Percentiles rank a stretch among this genome's conserved stretches.
phyloP scores from a whole-genome alignment of 2,888 invertebrate genomes.

The Campoplex capitator region DNA sequence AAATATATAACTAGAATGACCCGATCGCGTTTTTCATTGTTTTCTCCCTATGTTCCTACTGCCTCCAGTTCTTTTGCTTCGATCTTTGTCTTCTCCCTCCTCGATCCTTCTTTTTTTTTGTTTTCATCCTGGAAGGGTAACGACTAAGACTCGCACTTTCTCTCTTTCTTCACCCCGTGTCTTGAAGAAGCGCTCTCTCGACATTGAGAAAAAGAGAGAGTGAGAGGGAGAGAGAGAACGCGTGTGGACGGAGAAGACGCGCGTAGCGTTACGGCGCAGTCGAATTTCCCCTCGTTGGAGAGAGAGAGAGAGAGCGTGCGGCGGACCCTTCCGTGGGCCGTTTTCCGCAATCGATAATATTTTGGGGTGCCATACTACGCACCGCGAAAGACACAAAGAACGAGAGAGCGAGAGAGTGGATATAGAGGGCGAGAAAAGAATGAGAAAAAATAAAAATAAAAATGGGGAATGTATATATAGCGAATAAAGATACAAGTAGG shows the following conservation, averaged over 20 bases:
- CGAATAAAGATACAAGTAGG: not conserved
- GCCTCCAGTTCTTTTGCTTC: conserved; percentile 5
- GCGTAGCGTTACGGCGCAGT: conserved; percentile 76
- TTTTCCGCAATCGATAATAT: conserved; percentile 77
- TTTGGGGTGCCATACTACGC: conserved; percentile 69
- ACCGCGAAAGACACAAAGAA: conserved; percentile 23
- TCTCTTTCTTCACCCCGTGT: conserved; percentile 35
- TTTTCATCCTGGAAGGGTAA: conserved; percentile 11
- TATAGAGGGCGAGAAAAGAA: not conserved
- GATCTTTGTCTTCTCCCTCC: not conserved
- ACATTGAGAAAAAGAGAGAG: conserved; percentile 23
- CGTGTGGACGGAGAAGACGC: conserved; percentile 68
- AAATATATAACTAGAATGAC: not conserved
- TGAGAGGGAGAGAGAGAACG: conserved; percentile 26
- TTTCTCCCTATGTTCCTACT: conserved; percentile 12
- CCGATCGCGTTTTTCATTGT: conserved; percentile 46
- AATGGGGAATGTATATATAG: not conserved
- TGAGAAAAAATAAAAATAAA: not conserved
- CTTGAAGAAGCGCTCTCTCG: conserved; percentile 28
- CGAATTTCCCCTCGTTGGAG: conserved; percentile 74
- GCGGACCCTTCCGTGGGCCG: conserved; percentile 74
- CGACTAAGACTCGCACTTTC: conserved; percentile 25
- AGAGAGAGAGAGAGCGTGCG: conserved; percentile 38
- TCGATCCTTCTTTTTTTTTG: not conserved
- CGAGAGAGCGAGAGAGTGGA: conserved; percentile 6